Evolutionary conservation across 2,888 invertebrate genomes (phyloP).

Genomic region (Thelaira solivaga): DNA sequence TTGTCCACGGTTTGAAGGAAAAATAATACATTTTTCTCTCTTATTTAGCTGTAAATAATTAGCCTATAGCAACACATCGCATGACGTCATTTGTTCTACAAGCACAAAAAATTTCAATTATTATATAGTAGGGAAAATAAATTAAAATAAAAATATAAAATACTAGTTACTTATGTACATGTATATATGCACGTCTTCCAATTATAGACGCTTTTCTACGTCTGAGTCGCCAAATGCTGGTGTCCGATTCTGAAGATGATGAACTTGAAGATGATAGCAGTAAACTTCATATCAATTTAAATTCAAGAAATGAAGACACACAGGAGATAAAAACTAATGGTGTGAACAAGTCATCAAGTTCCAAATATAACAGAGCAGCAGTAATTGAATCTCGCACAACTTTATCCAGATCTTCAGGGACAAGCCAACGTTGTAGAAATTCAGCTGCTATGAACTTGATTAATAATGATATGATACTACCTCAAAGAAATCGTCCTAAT

Average conservation of each 20-base stretch:
- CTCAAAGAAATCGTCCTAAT: slow-evolving; percentile 48
- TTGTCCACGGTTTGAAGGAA: too few relatives aligned
- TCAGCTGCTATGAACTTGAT: slow-evolving; percentile 53
- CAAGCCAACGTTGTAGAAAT: slow-evolving; percentile 47
- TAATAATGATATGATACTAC: slow-evolving; percentile 56
- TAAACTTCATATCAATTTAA: slow-evolving; percentile 21
- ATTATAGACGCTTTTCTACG: slow-evolving; percentile 55
- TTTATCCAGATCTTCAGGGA: slow-evolving; percentile 24
- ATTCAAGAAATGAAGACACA: background rate
- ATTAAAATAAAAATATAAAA: too few relatives aligned
- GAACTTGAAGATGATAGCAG: slow-evolving; percentile 3
- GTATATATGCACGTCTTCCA: too few relatives aligned
- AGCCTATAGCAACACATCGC: too few relatives aligned
- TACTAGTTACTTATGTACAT: too few relatives aligned
- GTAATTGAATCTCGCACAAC: slow-evolving; percentile 29
- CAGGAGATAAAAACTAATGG: slow-evolving; percentile 42
- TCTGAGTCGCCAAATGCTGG: slow-evolving; percentile 50
- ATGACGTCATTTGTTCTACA: too few relatives aligned
- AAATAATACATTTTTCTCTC: too few relatives aligned
- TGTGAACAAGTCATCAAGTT: background rate
- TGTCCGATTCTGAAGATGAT: slow-evolving; percentile 57
- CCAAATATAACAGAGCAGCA: background rate
- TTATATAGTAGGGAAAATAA: too few relatives aligned
- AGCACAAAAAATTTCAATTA: too few relatives aligned
- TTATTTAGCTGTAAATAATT: too few relatives aligned